A percentile compares a stretch with the other conserved stretches of the same genome.
phyloP scores from a whole-genome alignment of 30 jellyfish, hydroid and myxozoan species.

The Hydra vulgaris region DNA sequence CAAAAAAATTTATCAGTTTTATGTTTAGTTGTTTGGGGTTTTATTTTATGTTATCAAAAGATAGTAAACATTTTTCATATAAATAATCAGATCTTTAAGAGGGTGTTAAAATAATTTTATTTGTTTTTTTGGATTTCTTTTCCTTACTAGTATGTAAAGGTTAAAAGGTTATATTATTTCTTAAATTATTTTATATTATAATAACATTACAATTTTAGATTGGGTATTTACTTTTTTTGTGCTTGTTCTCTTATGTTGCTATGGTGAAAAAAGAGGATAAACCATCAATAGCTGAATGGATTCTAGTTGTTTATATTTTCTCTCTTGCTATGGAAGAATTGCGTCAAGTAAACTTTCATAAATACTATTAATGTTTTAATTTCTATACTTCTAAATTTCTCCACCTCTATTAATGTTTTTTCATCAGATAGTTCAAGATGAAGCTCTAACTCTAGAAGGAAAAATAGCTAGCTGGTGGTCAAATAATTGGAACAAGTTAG shows the following conservation, averaged over 20 bases:
- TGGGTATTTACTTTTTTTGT: constrained; percentile 44
- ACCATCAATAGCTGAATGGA: constrained; percentile 36
- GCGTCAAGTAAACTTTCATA: constrained; percentile 37
- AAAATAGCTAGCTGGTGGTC: constrained; percentile 48
- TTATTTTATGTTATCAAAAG: too few relatives aligned
- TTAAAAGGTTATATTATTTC: too few relatives aligned
- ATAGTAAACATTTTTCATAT: too few relatives aligned
- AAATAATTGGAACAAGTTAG: constrained; percentile 80
- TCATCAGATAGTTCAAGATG: not conserved
- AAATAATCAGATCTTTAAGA: too few relatives aligned
- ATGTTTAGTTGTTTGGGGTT: too few relatives aligned
- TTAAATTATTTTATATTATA: too few relatives aligned
- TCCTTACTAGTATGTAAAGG: too few relatives aligned
- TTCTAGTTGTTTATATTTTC: constrained; percentile 46
- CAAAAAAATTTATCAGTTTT: too few relatives aligned
- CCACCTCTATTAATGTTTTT: not conserved
- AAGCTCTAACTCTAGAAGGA: not conserved
- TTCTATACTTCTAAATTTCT: too few relatives aligned
- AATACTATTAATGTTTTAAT: too few relatives aligned
- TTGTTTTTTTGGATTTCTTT: too few relatives aligned
- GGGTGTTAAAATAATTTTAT: too few relatives aligned
- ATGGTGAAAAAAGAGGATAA: constrained; percentile 24
- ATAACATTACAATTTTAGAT: not conserved
- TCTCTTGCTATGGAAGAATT: constrained; percentile 68
- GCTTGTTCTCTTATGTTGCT: constrained; percentile 49